phyloP scores from a whole-genome alignment of 2,113 vertebrate genomes.

The Bambusicola thoracicus region DNA sequence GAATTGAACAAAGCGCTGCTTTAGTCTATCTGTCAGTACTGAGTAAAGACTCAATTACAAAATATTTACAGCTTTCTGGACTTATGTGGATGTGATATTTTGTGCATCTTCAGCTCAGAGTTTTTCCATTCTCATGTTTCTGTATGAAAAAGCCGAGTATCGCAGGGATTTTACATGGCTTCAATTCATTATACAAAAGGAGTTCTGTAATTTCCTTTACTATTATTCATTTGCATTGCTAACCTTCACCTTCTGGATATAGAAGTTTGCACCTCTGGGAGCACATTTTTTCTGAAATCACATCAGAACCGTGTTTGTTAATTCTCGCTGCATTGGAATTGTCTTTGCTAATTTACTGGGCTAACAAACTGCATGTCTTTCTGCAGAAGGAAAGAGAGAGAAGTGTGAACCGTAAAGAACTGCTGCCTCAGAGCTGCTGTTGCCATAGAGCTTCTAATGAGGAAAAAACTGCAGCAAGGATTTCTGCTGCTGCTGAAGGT shows the following conservation, averaged over 20 bases:
- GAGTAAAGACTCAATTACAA: neutral
- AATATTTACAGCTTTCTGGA: neutral
- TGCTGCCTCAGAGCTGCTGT: constrained; percentile 48
- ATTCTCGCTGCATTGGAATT: neutral
- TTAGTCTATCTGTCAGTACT: neutral
- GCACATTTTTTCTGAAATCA: neutral
- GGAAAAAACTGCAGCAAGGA: constrained; percentile 51
- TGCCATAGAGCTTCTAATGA: constrained; percentile 58
- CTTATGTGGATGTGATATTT: neutral
- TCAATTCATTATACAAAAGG: neutral
- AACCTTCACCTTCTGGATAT: neutral
- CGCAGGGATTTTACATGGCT: neutral
- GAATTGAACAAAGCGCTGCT: neutral
- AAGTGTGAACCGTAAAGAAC: constrained; percentile 15
- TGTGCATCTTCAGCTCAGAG: neutral
- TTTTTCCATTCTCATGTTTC: neutral
- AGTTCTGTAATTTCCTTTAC: neutral
- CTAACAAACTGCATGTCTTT: neutral
- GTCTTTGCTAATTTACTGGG: neutral
- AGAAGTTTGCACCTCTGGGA: neutral
- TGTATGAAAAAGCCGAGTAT: neutral
- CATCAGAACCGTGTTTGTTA: neutral
- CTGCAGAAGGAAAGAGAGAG: constrained; percentile 7
- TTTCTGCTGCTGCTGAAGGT: constrained; percentile 63
- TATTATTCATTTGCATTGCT: neutral